Evolutionary conservation across 1,140 invertebrate genomes (phyloP), one percentile per base, ranked within the genome.

Genomic region (Eufriesea mexicana): DNA sequence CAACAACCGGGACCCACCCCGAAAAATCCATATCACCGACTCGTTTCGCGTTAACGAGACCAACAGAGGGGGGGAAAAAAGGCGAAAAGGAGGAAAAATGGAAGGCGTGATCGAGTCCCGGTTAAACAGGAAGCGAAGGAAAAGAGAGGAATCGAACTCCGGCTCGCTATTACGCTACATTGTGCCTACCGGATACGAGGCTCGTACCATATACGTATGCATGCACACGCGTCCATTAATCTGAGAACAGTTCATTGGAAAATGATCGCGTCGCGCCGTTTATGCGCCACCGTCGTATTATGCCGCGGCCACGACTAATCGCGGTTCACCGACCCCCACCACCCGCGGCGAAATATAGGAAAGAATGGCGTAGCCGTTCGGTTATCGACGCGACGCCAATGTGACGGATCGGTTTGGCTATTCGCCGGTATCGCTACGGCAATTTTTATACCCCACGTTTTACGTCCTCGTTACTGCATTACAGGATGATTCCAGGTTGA

Each of bases 171-270:
- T 81, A 81, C 73, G 83, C 59, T 85, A 73, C 74, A 85, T 85
- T 67, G 83, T 80, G 70, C 66, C 45, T 74, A 28, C n/a, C 49
- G 81, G 82, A 86, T 86, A 59, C 83, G 72, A 72, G 67, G 55
- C 79, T 81, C 42, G 71, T 70, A 55, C 70, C 28, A 73, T 9
- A n/a, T 35, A 51, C 18, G 62, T 57, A 28, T 49, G 14, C 10
- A 14, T 35, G 55, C 42, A 42, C 55, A 42, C 67, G 66, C 66
- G 67, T 81, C 78, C 81, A 83, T 88, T 89, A 86, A 86, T 87
- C 85, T 79, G 70, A 71, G 82, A 86, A 84, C 86, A 79, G 77
- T 79, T 79, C 66, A 79, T 79, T 79, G 86, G 86, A 86, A 87
- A 87, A 86, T 80, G 85, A 86, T 87, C 54, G 84, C 54, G 84